Evolutionary conservation across 2,797 vertebrate genomes (phyloP).

Genomic region (Taeniopygia guttata): DNA sequence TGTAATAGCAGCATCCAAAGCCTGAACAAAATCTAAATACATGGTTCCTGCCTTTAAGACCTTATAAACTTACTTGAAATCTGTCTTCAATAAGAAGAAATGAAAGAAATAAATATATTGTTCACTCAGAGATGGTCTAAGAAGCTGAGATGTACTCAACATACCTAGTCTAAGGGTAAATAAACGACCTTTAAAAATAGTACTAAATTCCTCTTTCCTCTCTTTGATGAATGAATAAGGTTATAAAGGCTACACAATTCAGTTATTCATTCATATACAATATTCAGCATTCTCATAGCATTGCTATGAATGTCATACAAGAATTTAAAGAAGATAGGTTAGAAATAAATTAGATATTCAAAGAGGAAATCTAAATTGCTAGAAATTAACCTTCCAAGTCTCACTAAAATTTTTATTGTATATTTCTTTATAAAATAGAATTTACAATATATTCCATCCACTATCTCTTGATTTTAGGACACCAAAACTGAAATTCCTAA

Average conservation of each 20-base stretch:
- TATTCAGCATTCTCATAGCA: neutral
- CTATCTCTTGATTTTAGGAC: neutral
- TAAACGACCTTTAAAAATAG: neutral
- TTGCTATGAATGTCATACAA: neutral
- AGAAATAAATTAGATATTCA: neutral
- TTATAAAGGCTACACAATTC: neutral
- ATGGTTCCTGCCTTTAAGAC: neutral
- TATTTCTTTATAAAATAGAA: neutral
- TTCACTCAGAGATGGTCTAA: neutral
- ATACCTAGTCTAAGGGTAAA: neutral
- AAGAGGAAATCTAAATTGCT: neutral
- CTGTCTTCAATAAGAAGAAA: neutral
- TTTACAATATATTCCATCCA: neutral
- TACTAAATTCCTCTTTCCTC: neutral
- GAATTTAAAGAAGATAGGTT: neutral
- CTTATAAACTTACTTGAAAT: neutral
- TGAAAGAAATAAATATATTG: neutral
- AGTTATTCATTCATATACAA: neutral
- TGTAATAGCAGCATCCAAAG: neutral
- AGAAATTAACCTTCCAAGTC: neutral
- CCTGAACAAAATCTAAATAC: neutral
- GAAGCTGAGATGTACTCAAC: neutral
- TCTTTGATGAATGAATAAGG: neutral
- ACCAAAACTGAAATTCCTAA: neutral
- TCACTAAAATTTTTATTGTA: neutral